These are phyloP conservation scores for Ptychoptera albimana DNA, from an alignment of 2,888 invertebrate genomes.

Conservation along the genomic window DNA sequence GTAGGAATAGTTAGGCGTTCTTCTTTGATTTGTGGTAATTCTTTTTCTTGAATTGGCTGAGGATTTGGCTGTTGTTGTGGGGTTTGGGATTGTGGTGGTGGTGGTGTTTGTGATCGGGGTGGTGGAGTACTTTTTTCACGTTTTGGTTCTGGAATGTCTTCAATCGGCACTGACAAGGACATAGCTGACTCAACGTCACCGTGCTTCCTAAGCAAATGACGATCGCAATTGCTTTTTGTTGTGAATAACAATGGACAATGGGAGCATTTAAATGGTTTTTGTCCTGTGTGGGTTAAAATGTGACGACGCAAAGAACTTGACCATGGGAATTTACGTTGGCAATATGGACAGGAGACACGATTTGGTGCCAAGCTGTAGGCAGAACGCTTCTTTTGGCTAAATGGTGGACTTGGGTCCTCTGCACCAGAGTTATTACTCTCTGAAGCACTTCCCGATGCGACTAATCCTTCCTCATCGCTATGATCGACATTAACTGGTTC, in stretches of 20 bases:
- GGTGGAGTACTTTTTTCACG: constrained; percentile 20
- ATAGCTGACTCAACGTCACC: constrained; percentile 37
- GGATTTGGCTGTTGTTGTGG: constrained; percentile 19
- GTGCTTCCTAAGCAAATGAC: constrained; percentile 81
- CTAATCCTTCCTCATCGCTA: constrained; percentile 56
- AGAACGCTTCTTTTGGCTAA: constrained; percentile 63
- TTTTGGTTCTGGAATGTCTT: constrained; percentile 29
- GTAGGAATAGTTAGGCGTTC: neutral
- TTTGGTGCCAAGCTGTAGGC: constrained; percentile 93
- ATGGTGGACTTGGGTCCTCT: constrained; percentile 37
- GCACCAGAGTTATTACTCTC: constrained; percentile 73
- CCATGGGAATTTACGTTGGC: constrained; percentile 92
- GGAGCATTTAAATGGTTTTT: constrained; percentile 91
- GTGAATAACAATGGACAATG: constrained; percentile 88
- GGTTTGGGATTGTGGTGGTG: constrained; percentile 16
- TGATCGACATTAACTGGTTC: constrained; percentile 23
- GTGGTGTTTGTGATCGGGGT: constrained; percentile 34
- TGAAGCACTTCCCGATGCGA: constrained; percentile 61
- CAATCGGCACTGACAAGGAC: constrained; percentile 33
- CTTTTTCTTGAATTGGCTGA: constrained; percentile 14
- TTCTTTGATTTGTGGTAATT: neutral
- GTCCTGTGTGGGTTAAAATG: constrained; percentile 83
- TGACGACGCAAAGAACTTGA: constrained; percentile 89
- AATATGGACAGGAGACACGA: constrained; percentile 84
- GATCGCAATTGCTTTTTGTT: constrained; percentile 93